These are phyloP conservation scores for Digitonthophagus gazella DNA, from an alignment of 2,888 invertebrate species.

Conservation along the genomic window DNA sequence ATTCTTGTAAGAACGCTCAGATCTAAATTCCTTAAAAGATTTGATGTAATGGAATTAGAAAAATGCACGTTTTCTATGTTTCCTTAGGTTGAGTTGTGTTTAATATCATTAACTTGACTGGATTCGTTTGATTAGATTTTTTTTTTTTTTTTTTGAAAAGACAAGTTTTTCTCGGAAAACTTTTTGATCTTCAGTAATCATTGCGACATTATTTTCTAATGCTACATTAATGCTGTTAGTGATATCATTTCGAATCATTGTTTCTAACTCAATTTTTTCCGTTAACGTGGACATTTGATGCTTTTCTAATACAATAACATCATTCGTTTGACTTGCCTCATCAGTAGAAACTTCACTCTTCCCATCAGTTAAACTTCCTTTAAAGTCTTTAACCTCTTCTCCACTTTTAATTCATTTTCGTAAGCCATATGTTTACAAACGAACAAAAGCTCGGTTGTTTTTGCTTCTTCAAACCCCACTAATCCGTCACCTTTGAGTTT, in stretches of 20 bases:
- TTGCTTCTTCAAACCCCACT: too few species aligned
- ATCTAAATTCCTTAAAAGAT: neutral
- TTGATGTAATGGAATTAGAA: neutral
- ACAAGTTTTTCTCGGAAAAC: too few species aligned
- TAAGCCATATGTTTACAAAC: neutral
- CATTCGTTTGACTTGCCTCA: neutral
- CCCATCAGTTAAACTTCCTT: neutral
- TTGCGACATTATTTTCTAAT: neutral
- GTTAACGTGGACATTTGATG: neutral
- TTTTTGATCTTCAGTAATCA: neutral
- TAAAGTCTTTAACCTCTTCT: slow-evolving; percentile 5
- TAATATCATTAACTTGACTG: neutral
- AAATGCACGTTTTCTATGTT: neutral
- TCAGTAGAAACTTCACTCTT: neutral
- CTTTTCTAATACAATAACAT: neutral
- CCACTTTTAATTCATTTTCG: slow-evolving; percentile 4
- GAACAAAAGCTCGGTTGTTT: neutral
- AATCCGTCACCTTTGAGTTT: too few species aligned
- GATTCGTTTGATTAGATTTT: neutral
- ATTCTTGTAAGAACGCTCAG: neutral
- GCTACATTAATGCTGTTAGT: neutral
- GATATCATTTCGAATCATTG: neutral
- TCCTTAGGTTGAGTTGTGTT: neutral
- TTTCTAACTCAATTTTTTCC: neutral
- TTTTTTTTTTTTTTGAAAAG: too few species aligned